phyloP scores from a whole-genome alignment of 1,140 invertebrate species.

The Drosophila guanche region DNA sequence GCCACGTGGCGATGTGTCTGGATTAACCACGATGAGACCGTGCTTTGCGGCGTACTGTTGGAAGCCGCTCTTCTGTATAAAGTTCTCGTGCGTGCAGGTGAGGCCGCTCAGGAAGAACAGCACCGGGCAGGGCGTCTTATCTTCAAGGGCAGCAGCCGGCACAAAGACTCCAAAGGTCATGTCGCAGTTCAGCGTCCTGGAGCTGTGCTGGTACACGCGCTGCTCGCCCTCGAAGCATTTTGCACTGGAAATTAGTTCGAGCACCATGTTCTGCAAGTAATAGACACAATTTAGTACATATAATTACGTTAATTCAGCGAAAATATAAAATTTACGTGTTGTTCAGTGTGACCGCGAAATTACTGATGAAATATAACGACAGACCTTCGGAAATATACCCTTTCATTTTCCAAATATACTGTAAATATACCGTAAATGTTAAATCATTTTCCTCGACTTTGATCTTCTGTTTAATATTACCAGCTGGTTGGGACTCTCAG shows the following conservation, averaged over 20 bases:
- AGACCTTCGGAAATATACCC: no score
- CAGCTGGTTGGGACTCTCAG: no score
- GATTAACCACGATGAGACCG: constrained; percentile 90
- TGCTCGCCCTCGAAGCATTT: constrained; percentile 78
- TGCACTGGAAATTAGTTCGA: constrained; percentile 59
- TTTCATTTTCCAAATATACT: no score
- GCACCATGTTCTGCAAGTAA: constrained; percentile 52
- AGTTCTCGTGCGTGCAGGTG: constrained; percentile 98
- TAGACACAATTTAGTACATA: neutral
- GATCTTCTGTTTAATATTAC: no score
- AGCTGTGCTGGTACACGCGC: constrained; percentile 91
- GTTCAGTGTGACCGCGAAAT: constrained; percentile 13
- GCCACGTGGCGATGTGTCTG: constrained; percentile 97
- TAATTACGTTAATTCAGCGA: neutral
- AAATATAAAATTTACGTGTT: constrained; percentile 18
- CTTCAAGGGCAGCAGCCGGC: constrained; percentile 90
- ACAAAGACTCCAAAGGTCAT: constrained; percentile 97
- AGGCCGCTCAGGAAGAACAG: constrained; percentile 97
- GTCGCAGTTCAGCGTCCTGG: constrained; percentile 91
- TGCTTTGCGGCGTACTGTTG: constrained; percentile 92
- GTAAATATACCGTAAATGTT: no score
- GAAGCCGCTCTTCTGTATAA: constrained; percentile 96
- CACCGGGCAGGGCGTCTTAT: constrained; percentile 88
- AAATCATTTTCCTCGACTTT: no score
- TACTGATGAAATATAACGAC: no score